Evolutionary conservation across 2,888 invertebrate species (phyloP).

Genomic region (Creontiades dilutus): DNA sequence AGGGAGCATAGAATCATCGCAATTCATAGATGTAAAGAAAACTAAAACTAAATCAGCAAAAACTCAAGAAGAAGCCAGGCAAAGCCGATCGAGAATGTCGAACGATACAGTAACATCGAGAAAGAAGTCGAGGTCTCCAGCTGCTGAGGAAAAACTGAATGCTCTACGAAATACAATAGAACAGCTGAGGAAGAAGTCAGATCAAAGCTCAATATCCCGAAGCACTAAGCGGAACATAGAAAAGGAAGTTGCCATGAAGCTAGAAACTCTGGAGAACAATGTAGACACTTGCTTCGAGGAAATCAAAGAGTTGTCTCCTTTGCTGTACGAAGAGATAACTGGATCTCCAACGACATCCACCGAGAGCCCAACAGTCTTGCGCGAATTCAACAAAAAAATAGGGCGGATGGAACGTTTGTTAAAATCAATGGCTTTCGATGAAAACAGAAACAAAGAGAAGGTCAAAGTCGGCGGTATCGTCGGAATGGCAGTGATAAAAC

Average conservation of each 20-base stretch:
- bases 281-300: constrained; percentile 16
- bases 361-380: not conserved
- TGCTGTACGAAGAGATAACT: constrained; percentile 16
- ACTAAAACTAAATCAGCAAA: not conserved
- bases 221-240: not conserved
- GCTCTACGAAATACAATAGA: not conserved
- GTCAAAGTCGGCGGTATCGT: not conserved
- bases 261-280: constrained; percentile 11
- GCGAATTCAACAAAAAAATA: constrained; percentile 5
- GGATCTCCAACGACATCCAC: not conserved
- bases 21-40: not conserved
- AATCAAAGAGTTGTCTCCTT: not conserved
- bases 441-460: not conserved
- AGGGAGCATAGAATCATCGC: not conserved
- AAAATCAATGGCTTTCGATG: constrained; percentile 13
- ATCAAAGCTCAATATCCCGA: not conserved
- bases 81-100: not conserved
- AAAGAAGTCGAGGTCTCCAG: not conserved
- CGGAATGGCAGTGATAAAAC: not conserved
- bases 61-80: not conserved
- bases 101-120: not conserved
- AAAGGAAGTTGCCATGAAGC: not conserved
- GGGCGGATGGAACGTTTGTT: constrained; percentile 15
- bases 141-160: not conserved
- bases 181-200: not conserved